Percentiles rank a stretch among this genome's conserved stretches.
Evolutionary conservation across 2,113 vertebrate genomes (phyloP).

Genomic region (Mus spicilegus): DNA sequence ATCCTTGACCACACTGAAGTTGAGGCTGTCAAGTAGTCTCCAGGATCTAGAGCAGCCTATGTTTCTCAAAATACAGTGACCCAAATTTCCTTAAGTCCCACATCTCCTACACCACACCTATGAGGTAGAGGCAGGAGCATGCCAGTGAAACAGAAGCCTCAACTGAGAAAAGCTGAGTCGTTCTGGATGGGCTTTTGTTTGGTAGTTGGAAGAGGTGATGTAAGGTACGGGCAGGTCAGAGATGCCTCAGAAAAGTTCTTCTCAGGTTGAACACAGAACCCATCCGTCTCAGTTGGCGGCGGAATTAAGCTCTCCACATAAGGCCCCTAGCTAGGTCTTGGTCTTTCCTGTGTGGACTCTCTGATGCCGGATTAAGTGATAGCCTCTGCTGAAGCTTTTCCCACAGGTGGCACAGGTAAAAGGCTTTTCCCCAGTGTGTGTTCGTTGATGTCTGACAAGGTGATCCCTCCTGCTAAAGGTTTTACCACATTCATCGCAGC

Average conservation of each 20-base stretch:
- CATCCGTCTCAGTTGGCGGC: background rate
- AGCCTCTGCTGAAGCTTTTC: conserved; percentile 84
- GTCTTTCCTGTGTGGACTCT: conserved; percentile 75
- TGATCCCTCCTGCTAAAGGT: conserved; percentile 80
- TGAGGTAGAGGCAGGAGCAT: background rate
- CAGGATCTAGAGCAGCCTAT: conserved; percentile 28
- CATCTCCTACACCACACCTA: conserved; percentile 50
- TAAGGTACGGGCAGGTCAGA: conserved; percentile 3
- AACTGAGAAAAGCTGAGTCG: background rate
- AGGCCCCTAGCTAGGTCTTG: conserved; percentile 53
- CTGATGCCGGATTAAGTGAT: conserved; percentile 81
- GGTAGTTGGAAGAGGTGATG: conserved; percentile 17
- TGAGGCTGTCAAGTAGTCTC: conserved; percentile 53
- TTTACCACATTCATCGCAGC: conserved; percentile 80
- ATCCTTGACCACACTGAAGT: conserved; percentile 30
- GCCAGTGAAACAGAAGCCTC: conserved; percentile 36
- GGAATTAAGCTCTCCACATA: background rate
- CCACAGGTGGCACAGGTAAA: conserved; percentile 82
- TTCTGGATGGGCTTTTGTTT: background rate
- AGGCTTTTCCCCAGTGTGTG: conserved; percentile 81
- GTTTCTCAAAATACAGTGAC: background rate
- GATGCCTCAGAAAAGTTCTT: conserved; percentile 1
- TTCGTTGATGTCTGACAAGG: conserved; percentile 79
- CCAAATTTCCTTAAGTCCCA: conserved; percentile 41
- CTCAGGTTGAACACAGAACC: background rate